These are phyloP conservation scores for Mungos mungo DNA, from an alignment of 2,113 vertebrate genomes.

Conservation along the genomic window DNA sequence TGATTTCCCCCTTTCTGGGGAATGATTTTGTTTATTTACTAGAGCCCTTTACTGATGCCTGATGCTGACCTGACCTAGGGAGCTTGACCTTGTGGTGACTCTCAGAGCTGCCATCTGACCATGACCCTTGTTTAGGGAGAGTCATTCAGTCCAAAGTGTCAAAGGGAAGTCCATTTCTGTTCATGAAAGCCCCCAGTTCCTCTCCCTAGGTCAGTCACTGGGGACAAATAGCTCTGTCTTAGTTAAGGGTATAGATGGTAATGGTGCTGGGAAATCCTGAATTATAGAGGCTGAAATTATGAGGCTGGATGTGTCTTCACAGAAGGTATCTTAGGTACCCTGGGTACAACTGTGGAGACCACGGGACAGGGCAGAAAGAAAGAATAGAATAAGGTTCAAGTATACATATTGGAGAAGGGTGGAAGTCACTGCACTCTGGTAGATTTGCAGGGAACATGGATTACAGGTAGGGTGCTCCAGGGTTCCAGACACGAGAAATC, in stretches of 20 bases:
- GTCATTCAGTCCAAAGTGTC: background rate
- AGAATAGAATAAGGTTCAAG: background rate
- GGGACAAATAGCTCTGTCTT: fast-evolving
- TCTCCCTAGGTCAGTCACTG: background rate
- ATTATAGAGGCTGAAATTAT: background rate
- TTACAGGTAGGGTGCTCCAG: no score
- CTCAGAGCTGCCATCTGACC: background rate
- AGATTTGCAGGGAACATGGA: background rate
- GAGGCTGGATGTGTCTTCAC: background rate
- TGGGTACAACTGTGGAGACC: background rate
- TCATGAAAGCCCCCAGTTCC: background rate
- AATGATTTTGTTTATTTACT: background rate
- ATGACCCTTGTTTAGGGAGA: background rate
- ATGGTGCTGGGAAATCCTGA: background rate
- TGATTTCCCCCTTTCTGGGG: no score
- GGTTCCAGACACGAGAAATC: background rate
- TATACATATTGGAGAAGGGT: background rate
- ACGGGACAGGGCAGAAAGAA: background rate
- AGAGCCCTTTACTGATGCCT: background rate
- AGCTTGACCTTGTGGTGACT: background rate
- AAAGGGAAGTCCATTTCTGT: background rate
- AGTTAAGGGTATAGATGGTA: background rate
- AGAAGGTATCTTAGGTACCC: background rate
- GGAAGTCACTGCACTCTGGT: fast-evolving
- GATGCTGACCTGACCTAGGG: no score